Evolutionary conservation across 1,140 invertebrate species (phyloP).

Genomic region (Maconellicoccus hirsutus): DNA sequence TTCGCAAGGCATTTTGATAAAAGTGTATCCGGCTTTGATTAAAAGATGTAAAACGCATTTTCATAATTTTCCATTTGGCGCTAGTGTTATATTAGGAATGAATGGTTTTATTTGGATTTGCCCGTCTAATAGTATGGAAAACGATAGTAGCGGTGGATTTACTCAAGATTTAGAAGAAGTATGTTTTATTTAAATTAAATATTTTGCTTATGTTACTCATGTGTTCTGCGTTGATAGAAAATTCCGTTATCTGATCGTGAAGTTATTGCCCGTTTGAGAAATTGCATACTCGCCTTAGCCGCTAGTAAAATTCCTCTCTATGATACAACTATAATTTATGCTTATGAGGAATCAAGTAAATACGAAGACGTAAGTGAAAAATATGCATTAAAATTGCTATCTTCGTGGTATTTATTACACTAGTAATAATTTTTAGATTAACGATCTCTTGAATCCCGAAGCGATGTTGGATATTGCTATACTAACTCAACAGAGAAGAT

Average conservation of each 20-base stretch:
- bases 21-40: slow-evolving; percentile 85
- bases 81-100: slow-evolving; percentile 84
- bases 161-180: slow-evolving; percentile 62
- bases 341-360: slow-evolving; percentile 79
- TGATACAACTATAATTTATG: slow-evolving; percentile 83
- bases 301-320: slow-evolving; percentile 77
- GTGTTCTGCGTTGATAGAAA: slow-evolving; percentile 40
- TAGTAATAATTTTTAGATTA: not conserved
- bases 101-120: slow-evolving; percentile 96
- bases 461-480: slow-evolving; percentile 1
- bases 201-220: too few relatives aligned
- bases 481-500: not conserved
- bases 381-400: not conserved
- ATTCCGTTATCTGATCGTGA: slow-evolving; percentile 60
- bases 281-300: slow-evolving; percentile 76
- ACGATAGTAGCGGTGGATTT: slow-evolving; percentile 63
- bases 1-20: slow-evolving; percentile 76
- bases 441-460: slow-evolving; percentile 10
- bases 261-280: slow-evolving; percentile 72
- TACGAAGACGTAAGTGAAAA: slow-evolving; percentile 46
- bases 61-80: slow-evolving; percentile 81
- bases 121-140: slow-evolving; percentile 51
- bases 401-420: not conserved
- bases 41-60: slow-evolving; percentile 93
- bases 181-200: slow-evolving; percentile 28